phyloP scores from a whole-genome alignment of 2,113 vertebrate species.

The Anas platyrhynchos region DNA sequence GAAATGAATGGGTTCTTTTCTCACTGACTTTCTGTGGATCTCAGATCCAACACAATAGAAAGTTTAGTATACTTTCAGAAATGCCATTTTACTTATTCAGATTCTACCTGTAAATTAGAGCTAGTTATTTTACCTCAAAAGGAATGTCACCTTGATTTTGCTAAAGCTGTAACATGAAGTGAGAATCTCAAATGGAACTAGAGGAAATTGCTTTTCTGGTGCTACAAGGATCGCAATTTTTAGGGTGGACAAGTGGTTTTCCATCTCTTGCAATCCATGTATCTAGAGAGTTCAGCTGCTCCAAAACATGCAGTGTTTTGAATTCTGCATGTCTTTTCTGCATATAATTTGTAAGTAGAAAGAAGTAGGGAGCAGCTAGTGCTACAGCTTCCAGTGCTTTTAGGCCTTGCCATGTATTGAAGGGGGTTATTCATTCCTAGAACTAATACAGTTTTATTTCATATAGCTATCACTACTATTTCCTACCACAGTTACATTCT shows the following conservation, averaged over 20 bases:
- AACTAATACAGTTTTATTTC: neutral
- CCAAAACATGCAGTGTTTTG: neutral
- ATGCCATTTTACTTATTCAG: neutral
- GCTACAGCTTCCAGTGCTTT: neutral
- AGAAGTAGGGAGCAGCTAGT: neutral
- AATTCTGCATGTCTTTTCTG: neutral
- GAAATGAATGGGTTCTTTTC: neutral
- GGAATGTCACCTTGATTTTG: neutral
- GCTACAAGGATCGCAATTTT: neutral
- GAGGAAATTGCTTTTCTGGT: neutral
- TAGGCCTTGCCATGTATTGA: neutral
- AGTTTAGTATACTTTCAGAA: neutral
- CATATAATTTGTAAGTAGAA: neutral
- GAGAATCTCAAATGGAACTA: neutral
- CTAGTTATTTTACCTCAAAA: neutral
- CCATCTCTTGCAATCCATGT: neutral
- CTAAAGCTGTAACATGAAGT: neutral
- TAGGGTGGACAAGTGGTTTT: neutral
- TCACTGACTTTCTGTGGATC: neutral
- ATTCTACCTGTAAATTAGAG: neutral
- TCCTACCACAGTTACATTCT: neutral
- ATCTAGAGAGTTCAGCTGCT: neutral
- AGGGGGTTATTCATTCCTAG: neutral
- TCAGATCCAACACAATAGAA: neutral
- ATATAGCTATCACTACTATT: neutral